Evolutionary conservation across 2,113 vertebrate species (phyloP).

Genomic region (Vanacampus margaritifer): DNA sequence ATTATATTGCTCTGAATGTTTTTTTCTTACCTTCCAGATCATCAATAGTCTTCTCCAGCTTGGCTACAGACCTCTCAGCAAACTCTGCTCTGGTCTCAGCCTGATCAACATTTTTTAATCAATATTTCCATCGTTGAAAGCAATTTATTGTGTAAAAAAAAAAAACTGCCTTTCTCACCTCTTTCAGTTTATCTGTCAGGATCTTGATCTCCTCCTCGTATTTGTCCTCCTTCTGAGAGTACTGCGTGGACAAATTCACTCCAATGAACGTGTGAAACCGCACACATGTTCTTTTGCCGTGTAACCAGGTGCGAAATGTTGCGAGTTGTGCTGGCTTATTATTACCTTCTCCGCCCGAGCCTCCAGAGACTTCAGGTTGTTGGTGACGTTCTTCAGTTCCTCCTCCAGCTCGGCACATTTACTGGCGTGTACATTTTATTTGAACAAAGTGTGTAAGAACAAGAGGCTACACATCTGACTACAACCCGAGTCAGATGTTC

Average conservation of each 20-base stretch:
- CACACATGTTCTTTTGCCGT: background rate
- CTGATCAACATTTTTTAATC: slow-evolving; percentile 50
- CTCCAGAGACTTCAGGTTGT: slow-evolving; percentile 97
- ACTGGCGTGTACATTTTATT: slow-evolving; percentile 53
- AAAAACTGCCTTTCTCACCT: slow-evolving; percentile 71
- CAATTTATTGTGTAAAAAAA: background rate
- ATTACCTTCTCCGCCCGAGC: slow-evolving; percentile 98
- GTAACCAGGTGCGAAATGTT: background rate
- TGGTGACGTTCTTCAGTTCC: slow-evolving; percentile 97
- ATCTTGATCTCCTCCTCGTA: slow-evolving; percentile 98
- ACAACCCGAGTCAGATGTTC: too few relatives aligned
- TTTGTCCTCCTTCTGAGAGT: slow-evolving; percentile 97
- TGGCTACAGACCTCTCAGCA: slow-evolving; percentile 90
- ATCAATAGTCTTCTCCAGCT: slow-evolving; percentile 94
- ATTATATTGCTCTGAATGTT: too few relatives aligned
- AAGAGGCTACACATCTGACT: too few relatives aligned
- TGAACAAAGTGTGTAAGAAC: background rate
- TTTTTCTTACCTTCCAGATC: slow-evolving; percentile 85
- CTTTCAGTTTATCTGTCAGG: slow-evolving; percentile 95
- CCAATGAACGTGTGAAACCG: background rate
- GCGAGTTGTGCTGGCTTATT: slow-evolving; percentile 21
- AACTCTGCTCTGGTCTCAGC: slow-evolving; percentile 92
- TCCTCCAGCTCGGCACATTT: slow-evolving; percentile 97
- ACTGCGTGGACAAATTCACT: slow-evolving; percentile 69
- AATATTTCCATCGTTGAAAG: background rate